phyloP scores from a whole-genome alignment of 2,888 invertebrate species.

The Synanthedon vespiformis region DNA sequence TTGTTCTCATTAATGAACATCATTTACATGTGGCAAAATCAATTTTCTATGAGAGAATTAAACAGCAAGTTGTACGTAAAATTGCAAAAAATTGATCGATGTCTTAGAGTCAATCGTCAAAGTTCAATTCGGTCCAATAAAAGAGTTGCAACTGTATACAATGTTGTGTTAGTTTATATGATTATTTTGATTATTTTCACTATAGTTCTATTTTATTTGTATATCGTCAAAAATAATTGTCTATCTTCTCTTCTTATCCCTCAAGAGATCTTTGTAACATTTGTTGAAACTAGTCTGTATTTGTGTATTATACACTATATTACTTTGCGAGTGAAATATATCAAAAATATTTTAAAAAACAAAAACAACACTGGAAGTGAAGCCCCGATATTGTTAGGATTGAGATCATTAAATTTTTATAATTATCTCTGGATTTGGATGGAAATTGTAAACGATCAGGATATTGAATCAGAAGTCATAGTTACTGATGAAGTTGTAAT shows the following conservation, averaged over 20 bases:
- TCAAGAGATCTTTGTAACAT: not conserved
- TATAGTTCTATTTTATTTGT: not conserved
- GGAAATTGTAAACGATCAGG: not conserved
- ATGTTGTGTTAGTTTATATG: not conserved
- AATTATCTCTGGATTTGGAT: not conserved
- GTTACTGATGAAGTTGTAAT: not conserved
- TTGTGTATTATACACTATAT: conserved; percentile 23
- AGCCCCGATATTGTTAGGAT: no score
- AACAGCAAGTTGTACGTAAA: conserved; percentile 35
- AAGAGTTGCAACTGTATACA: not conserved
- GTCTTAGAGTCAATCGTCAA: not conserved
- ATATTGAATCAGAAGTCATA: not conserved
- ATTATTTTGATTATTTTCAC: not conserved
- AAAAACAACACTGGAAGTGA: no score
- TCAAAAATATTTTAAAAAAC: conserved; percentile 20
- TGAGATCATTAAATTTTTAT: no score
- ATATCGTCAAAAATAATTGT: not conserved
- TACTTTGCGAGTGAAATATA: conserved; percentile 19
- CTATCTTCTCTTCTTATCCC: not conserved
- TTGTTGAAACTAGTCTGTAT: conserved; percentile 20
- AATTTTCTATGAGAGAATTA: not conserved
- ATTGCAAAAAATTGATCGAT: conserved; percentile 37
- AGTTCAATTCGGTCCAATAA: not conserved
- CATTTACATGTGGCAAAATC: not conserved
- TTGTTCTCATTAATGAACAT: not conserved